phyloP scores from a whole-genome alignment of 1,140 invertebrate genomes.

The Coptotermes formosanus region DNA sequence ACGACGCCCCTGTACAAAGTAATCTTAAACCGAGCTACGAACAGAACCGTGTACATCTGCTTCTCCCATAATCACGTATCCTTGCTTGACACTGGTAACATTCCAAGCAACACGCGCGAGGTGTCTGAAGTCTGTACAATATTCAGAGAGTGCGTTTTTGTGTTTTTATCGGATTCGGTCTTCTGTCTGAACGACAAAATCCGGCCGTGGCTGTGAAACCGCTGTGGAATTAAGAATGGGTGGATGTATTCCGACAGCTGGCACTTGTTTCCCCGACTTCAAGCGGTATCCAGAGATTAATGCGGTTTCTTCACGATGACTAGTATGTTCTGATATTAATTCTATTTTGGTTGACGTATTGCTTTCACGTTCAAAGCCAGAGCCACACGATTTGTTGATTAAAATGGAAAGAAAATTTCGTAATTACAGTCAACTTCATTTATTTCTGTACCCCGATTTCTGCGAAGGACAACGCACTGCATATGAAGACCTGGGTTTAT shows the following conservation, averaged over 20 bases:
- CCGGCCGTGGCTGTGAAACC: neutral
- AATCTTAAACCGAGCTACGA: no score
- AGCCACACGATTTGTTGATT: neutral
- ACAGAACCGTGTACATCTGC: no score
- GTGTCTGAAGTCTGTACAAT: neutral
- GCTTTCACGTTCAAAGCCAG: neutral
- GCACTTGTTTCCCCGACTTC: neutral
- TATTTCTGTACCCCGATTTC: no score
- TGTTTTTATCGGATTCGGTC: conserved; percentile 1
- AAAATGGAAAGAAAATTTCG: no score
- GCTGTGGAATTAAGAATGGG: neutral
- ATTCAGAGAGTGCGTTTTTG: neutral
- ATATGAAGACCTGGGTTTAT: no score
- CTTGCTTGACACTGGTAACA: neutral
- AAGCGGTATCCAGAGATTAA: neutral
- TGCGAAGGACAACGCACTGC: no score
- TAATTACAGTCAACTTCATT: no score
- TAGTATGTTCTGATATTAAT: neutral
- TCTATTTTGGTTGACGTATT: neutral
- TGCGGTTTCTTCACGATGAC: neutral
- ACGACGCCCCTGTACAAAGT: no score
- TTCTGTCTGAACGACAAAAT: neutral
- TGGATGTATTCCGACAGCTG: conserved; percentile 6
- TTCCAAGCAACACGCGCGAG: neutral
- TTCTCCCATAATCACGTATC: neutral